Evolutionary conservation across 92 coral and sea anemone genomes (phyloP).

Genomic region (Phenganax subtilis): DNA sequence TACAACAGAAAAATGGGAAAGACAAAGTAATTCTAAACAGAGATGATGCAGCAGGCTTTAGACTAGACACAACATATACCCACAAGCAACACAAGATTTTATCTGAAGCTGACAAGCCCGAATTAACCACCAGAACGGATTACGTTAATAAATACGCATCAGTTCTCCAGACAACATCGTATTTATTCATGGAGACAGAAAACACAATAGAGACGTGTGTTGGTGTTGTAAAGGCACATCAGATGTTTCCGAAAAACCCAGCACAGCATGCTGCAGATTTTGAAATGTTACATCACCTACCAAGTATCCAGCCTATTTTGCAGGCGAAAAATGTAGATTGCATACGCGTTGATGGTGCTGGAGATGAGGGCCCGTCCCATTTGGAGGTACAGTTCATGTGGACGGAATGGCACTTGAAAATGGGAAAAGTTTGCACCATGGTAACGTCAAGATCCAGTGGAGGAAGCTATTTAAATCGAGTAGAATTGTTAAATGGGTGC

Average conservation of each 20-base stretch:
- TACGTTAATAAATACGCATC: constrained; percentile 40
- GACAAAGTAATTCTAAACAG: constrained; percentile 43
- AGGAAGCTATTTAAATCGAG: constrained; percentile 14
- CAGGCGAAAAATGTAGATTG: constrained; percentile 42
- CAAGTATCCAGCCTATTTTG: constrained; percentile 11
- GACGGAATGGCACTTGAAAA: constrained; percentile 45
- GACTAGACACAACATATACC: constrained; percentile 46
- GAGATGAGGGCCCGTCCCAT: constrained; percentile 50
- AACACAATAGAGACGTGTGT: constrained; percentile 22
- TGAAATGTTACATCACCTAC: constrained; percentile 6
- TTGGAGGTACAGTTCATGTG: constrained; percentile 49
- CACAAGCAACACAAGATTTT: constrained; percentile 46
- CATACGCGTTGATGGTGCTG: constrained; percentile 48
- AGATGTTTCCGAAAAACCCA: constrained; percentile 47
- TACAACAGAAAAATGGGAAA: constrained; percentile 46
- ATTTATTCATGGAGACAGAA: constrained; percentile 48
- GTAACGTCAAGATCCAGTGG: constrained; percentile 16
- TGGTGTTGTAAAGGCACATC: constrained; percentile 52
- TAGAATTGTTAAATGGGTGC: not conserved
- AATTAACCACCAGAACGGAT: constrained; percentile 53
- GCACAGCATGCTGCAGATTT: constrained; percentile 49
- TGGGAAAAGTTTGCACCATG: constrained; percentile 8
- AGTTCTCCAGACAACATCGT: constrained; percentile 52
- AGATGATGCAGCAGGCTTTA: constrained; percentile 51
- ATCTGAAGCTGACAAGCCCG: constrained; percentile 25